Evolutionary conservation across 2,113 vertebrate genomes (phyloP), one percentile per base, ranked within the genome.

Genomic region (Camelus dromedarius): DNA sequence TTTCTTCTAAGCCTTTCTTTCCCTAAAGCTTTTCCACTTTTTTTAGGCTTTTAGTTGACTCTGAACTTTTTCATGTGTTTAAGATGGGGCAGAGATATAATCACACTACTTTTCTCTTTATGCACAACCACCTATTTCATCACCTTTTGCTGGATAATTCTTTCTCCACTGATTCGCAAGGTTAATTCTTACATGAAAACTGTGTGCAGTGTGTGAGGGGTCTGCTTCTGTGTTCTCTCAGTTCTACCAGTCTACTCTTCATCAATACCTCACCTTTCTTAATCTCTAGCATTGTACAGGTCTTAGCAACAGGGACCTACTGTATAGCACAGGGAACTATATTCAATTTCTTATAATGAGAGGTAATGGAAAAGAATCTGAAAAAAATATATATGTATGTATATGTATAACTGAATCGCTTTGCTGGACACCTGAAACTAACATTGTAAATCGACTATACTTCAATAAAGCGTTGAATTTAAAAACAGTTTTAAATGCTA

Each of bases 1-100:
- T 73, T 89, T 87, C 80, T 85, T 69, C 79, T 86, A 80, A 91
- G 87, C 30, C 14, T 64, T 79, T 52, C 80, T 62, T 35, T 30
- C 35, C 20, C 24, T 18, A 75, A 32, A 50, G 14, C 9, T 38
- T 56, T 66, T 80, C 28, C 6, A 91, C 26, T 60, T 91, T 88
- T 93, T 76, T 15, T 19, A 58, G 5, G 18, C n/a, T 82, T 84
- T 79, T 70, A 83, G 12, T 26, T 80, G 56, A 76, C 28, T 62
- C 16, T 30, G 18, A 88, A 56, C 6, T 77, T 72, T 80, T 80
- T 9, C 46, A 28, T 50, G n/a, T 64, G 35, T 13, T 60, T 73
- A 77, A 80, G 24, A 11, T 73, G 16, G 35, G 19, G 19, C 2
- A 80, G 28, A 89, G 11, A 76, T 54, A 69, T 2, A 48, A 16